Evolutionary conservation across 2,888 invertebrate species (phyloP).

Genomic region (Drosophila pseudotakahashii): DNA sequence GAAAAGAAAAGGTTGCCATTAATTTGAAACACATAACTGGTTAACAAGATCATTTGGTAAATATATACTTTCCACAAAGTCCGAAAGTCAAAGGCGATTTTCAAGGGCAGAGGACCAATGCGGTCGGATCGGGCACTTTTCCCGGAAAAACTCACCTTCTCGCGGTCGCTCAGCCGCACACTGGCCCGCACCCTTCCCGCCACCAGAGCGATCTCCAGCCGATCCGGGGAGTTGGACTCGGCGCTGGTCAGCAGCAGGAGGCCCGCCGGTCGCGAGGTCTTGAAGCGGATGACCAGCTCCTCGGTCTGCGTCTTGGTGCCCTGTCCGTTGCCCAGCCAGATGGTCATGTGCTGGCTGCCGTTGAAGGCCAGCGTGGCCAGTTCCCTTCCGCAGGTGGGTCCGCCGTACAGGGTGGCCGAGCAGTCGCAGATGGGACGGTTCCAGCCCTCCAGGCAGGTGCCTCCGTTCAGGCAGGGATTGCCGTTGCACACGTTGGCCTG

Average conservation of each 20-base stretch:
- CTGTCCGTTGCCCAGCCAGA: slow-evolving; percentile 90
- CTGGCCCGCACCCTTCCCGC: slow-evolving; percentile 93
- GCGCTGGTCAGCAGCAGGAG: slow-evolving; percentile 92
- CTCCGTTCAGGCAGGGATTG: slow-evolving; percentile 95
- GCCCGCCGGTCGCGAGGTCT: slow-evolving; percentile 91
- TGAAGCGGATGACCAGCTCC: slow-evolving; percentile 93
- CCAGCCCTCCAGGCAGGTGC: slow-evolving; percentile 96
- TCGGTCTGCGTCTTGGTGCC: slow-evolving; percentile 92
- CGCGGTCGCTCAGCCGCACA: slow-evolving; percentile 92
- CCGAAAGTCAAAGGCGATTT: slow-evolving; percentile 10
- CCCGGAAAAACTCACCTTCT: slow-evolving; percentile 87
- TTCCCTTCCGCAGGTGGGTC: slow-evolving; percentile 96
- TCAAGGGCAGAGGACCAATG: neutral
- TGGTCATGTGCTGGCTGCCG: slow-evolving; percentile 94
- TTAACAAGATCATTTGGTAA: neutral
- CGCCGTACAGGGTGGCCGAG: slow-evolving; percentile 93
- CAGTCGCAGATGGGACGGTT: slow-evolving; percentile 97
- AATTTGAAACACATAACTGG: too few species aligned
- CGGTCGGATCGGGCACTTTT: neutral
- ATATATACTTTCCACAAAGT: neutral
- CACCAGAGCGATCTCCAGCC: slow-evolving; percentile 93
- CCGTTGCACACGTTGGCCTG: slow-evolving; percentile 92
- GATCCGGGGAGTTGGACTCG: slow-evolving; percentile 90
- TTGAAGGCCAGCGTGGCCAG: slow-evolving; percentile 94
- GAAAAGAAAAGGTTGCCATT: too few species aligned